phyloP scores from a whole-genome alignment of 1,140 invertebrate genomes.

The Cheumatopsyche charites region DNA sequence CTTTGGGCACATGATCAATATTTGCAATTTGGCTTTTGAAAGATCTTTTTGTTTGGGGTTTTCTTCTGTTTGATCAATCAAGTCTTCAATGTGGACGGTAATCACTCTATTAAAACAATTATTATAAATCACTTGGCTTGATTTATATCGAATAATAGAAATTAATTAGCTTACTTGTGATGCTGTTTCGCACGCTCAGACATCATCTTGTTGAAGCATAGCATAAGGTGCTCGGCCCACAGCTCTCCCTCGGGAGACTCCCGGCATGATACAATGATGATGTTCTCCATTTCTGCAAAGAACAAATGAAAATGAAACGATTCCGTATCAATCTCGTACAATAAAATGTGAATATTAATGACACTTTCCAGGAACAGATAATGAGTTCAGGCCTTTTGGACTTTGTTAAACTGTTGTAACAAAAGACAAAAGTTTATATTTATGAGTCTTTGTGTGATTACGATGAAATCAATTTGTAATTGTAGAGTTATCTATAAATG shows the following conservation, averaged over 20 bases:
- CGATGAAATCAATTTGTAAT: too few relatives aligned
- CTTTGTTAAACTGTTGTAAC: too few relatives aligned
- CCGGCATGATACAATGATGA: slow-evolving; percentile 77
- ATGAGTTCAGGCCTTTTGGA: too few relatives aligned
- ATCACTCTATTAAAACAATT: slow-evolving; percentile 65
- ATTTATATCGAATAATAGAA: neutral
- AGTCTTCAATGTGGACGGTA: slow-evolving; percentile 74
- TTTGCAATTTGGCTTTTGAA: slow-evolving; percentile 71
- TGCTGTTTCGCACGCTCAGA: slow-evolving; percentile 74
- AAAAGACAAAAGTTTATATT: too few relatives aligned
- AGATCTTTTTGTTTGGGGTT: slow-evolving; percentile 66
- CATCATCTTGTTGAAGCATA: slow-evolving; percentile 82
- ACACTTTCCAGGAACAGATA: neutral
- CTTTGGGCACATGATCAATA: slow-evolving; percentile 78
- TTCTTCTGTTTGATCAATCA: slow-evolving; percentile 62
- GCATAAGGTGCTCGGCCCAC: slow-evolving; percentile 80
- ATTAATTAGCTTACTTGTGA: slow-evolving; percentile 66
- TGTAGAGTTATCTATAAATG: too few relatives aligned
- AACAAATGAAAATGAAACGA: slow-evolving; percentile 40
- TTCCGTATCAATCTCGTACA: neutral
- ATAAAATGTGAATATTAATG: neutral
- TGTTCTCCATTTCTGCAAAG: slow-evolving; percentile 75
- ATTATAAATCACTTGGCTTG: neutral
- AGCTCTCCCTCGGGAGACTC: slow-evolving; percentile 74
- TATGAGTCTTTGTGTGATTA: too few relatives aligned